Percentiles rank a stretch among this genome's conserved stretches.
Conservation (phyloP, 2,113 vertebrate species). For the Bubalus kerabau region DNA sequence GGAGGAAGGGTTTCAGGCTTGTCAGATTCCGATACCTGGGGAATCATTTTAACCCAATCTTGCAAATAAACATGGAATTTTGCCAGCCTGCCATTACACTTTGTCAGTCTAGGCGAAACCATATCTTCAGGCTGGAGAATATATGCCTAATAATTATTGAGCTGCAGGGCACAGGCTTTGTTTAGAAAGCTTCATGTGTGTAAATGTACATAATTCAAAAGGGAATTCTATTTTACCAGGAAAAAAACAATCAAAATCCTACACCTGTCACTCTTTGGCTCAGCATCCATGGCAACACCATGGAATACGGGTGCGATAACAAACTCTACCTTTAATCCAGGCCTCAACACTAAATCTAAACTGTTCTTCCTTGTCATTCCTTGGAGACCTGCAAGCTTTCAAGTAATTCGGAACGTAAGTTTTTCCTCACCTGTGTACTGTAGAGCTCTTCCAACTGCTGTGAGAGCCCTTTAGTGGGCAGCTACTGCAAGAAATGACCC, state of each 20-base stretch:
- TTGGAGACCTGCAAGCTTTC: background rate
- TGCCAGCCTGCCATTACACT: background rate
- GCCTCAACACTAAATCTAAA: background rate
- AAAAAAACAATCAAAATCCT: background rate
- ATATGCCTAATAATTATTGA: background rate
- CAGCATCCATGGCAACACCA: no score
- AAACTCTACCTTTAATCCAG: background rate
- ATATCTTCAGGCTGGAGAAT: background rate
- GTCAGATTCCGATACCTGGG: background rate
- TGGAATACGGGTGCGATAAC: background rate
- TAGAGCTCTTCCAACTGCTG: background rate
- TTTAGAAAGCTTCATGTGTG: background rate
- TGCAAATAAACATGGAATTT: background rate
- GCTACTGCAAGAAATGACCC: background rate
- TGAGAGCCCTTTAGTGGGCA: background rate
- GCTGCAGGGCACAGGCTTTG: background rate
- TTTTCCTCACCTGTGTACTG: background rate
- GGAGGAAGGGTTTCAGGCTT: background rate
- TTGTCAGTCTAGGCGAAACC: background rate
- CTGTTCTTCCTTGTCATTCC: background rate
- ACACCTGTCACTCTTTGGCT: background rate
- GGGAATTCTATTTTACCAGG: background rate
- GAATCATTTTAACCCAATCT: background rate
- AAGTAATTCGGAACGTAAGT: background rate
- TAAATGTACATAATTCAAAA: background rate